Evolutionary conservation across 2,888 invertebrate species (phyloP).

Genomic region (Cosmia pyralina): DNA sequence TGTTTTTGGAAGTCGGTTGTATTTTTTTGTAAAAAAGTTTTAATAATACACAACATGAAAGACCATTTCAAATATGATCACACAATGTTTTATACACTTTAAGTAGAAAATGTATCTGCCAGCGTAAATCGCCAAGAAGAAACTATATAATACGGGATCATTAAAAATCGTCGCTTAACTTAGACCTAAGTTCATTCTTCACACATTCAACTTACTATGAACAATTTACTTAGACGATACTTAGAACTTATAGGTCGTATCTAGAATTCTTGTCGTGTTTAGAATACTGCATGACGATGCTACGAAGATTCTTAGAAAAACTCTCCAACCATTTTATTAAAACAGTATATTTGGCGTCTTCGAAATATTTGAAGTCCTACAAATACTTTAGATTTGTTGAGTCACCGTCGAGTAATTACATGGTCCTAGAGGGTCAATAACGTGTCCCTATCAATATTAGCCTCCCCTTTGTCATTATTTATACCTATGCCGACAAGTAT

Average conservation of each 20-base stretch:
- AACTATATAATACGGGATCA: neutral
- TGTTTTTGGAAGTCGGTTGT: no score
- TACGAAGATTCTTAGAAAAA: neutral
- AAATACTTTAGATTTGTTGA: conserved; percentile 18
- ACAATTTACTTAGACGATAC: neutral
- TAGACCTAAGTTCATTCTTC: neutral
- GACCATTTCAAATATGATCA: no score
- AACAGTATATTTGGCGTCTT: neutral
- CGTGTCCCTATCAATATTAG: conserved; percentile 32
- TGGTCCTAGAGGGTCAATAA: conserved; percentile 25
- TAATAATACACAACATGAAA: no score
- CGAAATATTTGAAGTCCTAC: conserved; percentile 25
- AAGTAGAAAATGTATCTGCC: no score
- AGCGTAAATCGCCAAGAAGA: neutral
- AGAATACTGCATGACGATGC: neutral
- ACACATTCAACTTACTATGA: neutral
- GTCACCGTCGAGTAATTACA: conserved; percentile 43
- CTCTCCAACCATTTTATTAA: neutral
- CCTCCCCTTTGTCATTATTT: conserved; percentile 24
- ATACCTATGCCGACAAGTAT: conserved; percentile 10
- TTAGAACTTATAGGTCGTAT: neutral
- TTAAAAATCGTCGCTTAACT: neutral
- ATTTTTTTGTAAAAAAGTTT: no score
- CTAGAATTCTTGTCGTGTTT: neutral
- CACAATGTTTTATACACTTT: no score